Conservation (phyloP, 2,888 invertebrate species). For the Tubiluchus corallicola region DNA sequence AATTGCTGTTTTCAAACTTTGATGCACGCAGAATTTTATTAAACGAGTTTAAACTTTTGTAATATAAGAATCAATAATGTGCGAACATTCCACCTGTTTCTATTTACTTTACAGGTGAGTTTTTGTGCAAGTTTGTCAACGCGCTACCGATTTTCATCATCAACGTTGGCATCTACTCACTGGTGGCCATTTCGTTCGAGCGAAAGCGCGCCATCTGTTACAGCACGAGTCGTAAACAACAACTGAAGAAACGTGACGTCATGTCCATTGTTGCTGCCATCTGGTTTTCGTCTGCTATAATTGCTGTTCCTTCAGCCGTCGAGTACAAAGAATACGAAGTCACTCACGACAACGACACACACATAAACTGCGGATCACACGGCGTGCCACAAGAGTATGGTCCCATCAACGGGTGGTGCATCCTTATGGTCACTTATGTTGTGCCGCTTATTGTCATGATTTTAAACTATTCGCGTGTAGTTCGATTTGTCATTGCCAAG, state of each 20-base stretch:
- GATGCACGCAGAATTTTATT: too few relatives aligned
- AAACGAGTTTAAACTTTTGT: too few relatives aligned
- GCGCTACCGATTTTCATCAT: slow-evolving; percentile 17
- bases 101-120: not conserved
- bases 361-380: slow-evolving; percentile 10
- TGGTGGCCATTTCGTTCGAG: slow-evolving; percentile 18
- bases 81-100: too few relatives aligned
- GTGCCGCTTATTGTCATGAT: slow-evolving; percentile 15
- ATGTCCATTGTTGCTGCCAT: not conserved
- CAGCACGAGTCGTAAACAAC: slow-evolving; percentile 5
- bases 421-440: slow-evolving; percentile 15
- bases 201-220: slow-evolving; percentile 11
- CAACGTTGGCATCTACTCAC: slow-evolving; percentile 15
- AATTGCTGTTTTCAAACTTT: too few relatives aligned
- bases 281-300: not conserved
- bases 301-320: not conserved
- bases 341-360: slow-evolving; percentile 11
- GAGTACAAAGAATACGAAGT: slow-evolving; percentile 9
- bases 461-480: slow-evolving; percentile 12
- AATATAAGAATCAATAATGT: too few relatives aligned
- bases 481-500: slow-evolving; percentile 12
- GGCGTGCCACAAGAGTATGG: slow-evolving; percentile 7
- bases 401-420: slow-evolving; percentile 14
- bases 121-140: slow-evolving; percentile 13
- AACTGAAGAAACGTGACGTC: slow-evolving; percentile 5